phyloP scores from a whole-genome alignment of 2,113 vertebrate species.

The Aspiorhynchus laticeps region DNA sequence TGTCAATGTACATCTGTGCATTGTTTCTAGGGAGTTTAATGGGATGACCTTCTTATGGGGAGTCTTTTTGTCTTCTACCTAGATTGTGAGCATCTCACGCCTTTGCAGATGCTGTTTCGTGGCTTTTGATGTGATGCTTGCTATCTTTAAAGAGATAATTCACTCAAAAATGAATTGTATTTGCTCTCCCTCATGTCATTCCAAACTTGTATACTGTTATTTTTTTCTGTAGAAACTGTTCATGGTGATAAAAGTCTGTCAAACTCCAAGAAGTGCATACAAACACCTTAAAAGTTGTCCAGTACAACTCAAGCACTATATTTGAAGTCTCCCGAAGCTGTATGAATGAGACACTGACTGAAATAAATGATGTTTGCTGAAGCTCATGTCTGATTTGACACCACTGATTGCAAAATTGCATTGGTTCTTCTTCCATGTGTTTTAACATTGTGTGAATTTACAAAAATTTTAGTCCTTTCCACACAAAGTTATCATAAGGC shows the following conservation, averaged over 20 bases:
- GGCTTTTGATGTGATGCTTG: neutral
- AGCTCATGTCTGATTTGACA: neutral
- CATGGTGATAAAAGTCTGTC: neutral
- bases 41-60: neutral
- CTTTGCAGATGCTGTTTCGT: neutral
- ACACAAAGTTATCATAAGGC: neutral
- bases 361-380: neutral
- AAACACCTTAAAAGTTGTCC: neutral
- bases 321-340: neutral
- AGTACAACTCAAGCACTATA: neutral
- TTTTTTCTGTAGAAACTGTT: neutral
- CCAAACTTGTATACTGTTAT: neutral
- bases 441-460: neutral
- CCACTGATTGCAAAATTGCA: neutral
- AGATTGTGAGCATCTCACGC: neutral
- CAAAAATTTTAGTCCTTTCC: neutral
- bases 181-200: neutral
- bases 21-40: neutral
- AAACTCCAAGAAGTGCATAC: neutral
- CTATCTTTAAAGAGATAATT: neutral
- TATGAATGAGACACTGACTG: neutral
- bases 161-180: neutral
- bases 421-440: neutral
- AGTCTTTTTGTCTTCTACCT: neutral
- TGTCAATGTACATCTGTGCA: constrained; percentile 19